Evolutionary conservation across 2,797 vertebrate species (phyloP).

Genomic region (Toxotes lorentzi): DNA sequence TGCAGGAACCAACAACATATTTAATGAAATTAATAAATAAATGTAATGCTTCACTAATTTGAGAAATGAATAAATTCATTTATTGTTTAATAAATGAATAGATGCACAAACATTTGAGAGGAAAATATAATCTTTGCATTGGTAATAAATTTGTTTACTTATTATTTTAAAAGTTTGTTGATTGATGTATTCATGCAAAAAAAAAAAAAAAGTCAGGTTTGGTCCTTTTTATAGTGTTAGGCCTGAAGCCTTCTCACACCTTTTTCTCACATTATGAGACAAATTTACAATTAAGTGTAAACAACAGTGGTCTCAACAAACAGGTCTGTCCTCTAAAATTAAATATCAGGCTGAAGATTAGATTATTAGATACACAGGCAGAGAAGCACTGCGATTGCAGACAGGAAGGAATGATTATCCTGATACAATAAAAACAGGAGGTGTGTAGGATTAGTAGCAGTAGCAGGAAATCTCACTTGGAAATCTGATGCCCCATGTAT

Average conservation of each 20-base stretch:
- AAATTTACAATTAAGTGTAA: background rate
- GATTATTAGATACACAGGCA: background rate
- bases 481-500: conserved; percentile 87
- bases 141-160: background rate
- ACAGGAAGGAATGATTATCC: conserved; percentile 25
- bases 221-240: background rate
- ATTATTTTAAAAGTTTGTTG: background rate
- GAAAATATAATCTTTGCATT: background rate
- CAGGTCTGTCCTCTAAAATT: background rate
- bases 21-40: background rate
- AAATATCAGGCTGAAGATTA: background rate
- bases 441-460: background rate
- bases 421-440: background rate
- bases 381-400: background rate
- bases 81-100: background rate
- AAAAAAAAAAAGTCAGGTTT: background rate
- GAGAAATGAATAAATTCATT: background rate
- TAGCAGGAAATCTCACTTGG: conserved; percentile 82
- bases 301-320: background rate
- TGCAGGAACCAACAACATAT: background rate
- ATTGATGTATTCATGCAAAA: background rate
- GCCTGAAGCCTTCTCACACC: background rate
- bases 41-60: background rate
- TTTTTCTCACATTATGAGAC: conserved; percentile 14
- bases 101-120: background rate